phyloP scores from a whole-genome alignment of 2,888 invertebrate species.

The Drosophila recens region DNA sequence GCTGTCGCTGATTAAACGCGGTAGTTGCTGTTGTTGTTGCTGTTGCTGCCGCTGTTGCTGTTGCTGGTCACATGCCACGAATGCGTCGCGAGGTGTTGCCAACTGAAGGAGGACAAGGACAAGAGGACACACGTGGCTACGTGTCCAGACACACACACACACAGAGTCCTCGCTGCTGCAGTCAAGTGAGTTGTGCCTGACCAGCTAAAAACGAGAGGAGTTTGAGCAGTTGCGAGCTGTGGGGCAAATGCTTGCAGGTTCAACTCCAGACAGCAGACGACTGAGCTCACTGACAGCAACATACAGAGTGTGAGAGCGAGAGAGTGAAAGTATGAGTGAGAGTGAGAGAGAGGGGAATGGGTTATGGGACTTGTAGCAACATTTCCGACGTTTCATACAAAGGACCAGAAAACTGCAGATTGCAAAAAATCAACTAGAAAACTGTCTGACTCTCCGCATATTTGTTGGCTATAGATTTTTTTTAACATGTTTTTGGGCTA shows the following conservation, averaged over 20 bases:
- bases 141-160: constrained; percentile 50
- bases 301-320: neutral
- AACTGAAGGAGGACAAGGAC: constrained; percentile 55
- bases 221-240: constrained; percentile 26
- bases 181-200: constrained; percentile 40
- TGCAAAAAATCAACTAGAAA: constrained; percentile 77
- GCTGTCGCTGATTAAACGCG: constrained; percentile 76
- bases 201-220: neutral
- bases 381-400: constrained; percentile 75
- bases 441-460: constrained; percentile 57
- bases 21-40: constrained; percentile 37
- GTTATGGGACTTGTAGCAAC: constrained; percentile 64
- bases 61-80: constrained; percentile 60
- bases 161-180: constrained; percentile 23
- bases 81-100: constrained; percentile 78
- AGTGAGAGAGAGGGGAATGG: neutral
- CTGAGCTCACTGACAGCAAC: constrained; percentile 14
- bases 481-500: constrained; percentile 52
- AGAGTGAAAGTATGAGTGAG: neutral
- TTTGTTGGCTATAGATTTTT: constrained; percentile 58
- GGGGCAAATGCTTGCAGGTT: constrained; percentile 51
- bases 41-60: constrained; percentile 9
- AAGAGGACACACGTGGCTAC: constrained; percentile 52
- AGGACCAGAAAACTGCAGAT: constrained; percentile 78
- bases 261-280: constrained; percentile 57